These are phyloP conservation scores for Eleginops maclovinus DNA, from an alignment of 2,113 vertebrate genomes.

Conservation along the genomic window DNA sequence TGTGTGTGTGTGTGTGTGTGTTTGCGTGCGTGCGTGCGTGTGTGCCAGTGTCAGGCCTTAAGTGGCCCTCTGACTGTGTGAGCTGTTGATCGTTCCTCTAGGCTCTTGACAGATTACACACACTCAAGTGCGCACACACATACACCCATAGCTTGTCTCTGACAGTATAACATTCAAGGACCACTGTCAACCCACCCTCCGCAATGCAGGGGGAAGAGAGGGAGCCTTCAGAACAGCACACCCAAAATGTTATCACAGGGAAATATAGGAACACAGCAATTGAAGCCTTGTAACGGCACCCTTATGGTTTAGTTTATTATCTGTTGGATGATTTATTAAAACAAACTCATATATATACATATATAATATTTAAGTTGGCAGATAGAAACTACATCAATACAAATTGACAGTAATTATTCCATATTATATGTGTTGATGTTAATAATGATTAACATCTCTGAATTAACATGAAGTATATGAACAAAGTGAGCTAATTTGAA, in stretches of 20 bases:
- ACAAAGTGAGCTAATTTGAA: background rate
- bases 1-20: background rate
- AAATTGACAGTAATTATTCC: background rate
- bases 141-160: slow-evolving; percentile 34
- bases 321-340: background rate
- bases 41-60: slow-evolving; percentile 61
- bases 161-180: slow-evolving; percentile 66
- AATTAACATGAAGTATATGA: background rate
- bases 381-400: background rate
- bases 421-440: background rate
- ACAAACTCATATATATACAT: no score
- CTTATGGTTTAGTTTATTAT: background rate
- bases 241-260: slow-evolving; percentile 17
- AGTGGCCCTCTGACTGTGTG: slow-evolving; percentile 72
- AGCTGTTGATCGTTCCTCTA: slow-evolving; percentile 68
- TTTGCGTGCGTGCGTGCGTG: slow-evolving; percentile 4
- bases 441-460: background rate
- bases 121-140: slow-evolving; percentile 27
- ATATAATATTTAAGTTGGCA: background rate
- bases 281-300: slow-evolving; percentile 1
- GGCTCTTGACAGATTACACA: slow-evolving; percentile 67
- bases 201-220: slow-evolving; percentile 53
- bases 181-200: slow-evolving; percentile 65
- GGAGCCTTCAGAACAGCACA: slow-evolving; percentile 7
- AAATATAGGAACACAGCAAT: slow-evolving; percentile 5